phyloP scores from a whole-genome alignment of 1,140 invertebrate species.

The Dysdera silvatica region DNA sequence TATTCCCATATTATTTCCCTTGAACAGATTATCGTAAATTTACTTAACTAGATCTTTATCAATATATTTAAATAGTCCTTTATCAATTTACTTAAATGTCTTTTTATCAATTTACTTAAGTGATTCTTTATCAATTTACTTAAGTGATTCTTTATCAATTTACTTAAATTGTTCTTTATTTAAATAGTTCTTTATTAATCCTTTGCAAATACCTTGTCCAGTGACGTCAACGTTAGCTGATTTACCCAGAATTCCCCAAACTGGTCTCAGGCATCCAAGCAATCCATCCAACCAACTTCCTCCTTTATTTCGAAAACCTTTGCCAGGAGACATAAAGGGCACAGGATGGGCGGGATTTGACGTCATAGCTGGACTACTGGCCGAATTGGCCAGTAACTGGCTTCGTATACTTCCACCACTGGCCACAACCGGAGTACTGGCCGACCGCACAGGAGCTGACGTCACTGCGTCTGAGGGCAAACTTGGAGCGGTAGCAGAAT shows the following conservation, averaged over 20 bases:
- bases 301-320: conserved; percentile 4
- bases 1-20: too few relatives aligned
- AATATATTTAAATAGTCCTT: too few relatives aligned
- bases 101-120: too few relatives aligned
- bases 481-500: conserved; percentile 2
- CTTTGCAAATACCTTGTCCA: too few relatives aligned
- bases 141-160: too few relatives aligned
- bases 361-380: conserved; percentile 15
- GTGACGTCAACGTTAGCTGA: conserved; percentile 58
- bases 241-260: conserved; percentile 76
- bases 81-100: too few relatives aligned
- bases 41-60: too few relatives aligned
- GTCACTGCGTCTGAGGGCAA: neutral
- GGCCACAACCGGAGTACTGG: conserved; percentile 20
- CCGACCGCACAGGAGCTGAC: conserved; percentile 10
- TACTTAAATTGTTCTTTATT: too few relatives aligned
- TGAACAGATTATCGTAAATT: too few relatives aligned
- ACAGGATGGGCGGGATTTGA: conserved; percentile 4
- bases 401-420: neutral
- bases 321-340: conserved; percentile 5
- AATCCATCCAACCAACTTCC: conserved; percentile 67
- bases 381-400: conserved; percentile 5
- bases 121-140: too few relatives aligned
- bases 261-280: conserved; percentile 73
- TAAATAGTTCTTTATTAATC: too few relatives aligned